Evolutionary conservation across 2,797 vertebrate genomes (phyloP).

Genomic region (Alauda arvensis): DNA sequence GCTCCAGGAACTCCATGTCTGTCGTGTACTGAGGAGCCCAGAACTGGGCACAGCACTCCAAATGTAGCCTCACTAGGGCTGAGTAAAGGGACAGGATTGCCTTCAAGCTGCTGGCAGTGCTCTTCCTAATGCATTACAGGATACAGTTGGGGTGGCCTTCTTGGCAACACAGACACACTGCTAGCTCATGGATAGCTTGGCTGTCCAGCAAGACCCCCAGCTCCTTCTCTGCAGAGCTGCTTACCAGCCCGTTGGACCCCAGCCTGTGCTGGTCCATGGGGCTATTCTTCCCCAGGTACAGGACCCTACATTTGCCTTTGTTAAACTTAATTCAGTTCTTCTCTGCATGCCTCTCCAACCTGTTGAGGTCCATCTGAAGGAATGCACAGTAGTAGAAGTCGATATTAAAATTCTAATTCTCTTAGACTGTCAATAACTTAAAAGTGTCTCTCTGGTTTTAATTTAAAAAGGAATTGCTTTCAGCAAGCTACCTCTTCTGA

Average conservation of each 20-base stretch:
- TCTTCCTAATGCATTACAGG: not conserved
- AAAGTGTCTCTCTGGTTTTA: not conserved
- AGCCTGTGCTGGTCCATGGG: not conserved
- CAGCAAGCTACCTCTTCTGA: not conserved
- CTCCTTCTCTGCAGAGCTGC: not conserved
- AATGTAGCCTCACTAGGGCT: not conserved
- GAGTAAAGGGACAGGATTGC: not conserved
- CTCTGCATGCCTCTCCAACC: not conserved
- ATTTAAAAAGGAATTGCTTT: not conserved
- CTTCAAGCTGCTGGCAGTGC: not conserved
- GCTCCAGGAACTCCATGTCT: not conserved
- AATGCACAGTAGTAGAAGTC: not conserved
- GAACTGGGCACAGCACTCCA: not conserved
- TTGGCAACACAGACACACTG: not conserved
- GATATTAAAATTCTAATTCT: not conserved
- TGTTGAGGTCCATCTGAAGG: not conserved
- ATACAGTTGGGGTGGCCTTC: not conserved
- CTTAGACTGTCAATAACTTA: not conserved
- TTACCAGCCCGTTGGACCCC: not conserved
- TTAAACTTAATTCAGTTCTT: not conserved
- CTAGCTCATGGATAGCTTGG: not conserved
- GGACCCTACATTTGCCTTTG: not conserved
- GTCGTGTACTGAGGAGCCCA: not conserved
- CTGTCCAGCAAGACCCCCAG: not conserved
- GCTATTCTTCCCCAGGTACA: not conserved